Conservation (phyloP, 2,888 invertebrate genomes). For the Hemistola chrysoprasaria region DNA sequence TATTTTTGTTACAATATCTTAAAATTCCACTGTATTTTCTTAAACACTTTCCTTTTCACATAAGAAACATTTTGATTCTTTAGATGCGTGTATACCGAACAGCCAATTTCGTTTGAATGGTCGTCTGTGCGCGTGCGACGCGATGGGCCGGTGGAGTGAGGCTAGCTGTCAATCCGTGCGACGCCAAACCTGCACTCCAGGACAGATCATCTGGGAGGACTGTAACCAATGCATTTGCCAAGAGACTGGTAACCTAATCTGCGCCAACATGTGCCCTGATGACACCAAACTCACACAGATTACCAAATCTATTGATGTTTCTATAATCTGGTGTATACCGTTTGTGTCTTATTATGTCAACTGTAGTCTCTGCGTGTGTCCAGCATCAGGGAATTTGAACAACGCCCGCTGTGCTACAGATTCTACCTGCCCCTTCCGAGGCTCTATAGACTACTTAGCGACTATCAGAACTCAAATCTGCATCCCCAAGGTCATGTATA, state of each 20-base stretch:
- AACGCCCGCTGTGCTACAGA: constrained; percentile 64
- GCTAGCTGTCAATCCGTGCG: constrained; percentile 47
- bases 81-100: constrained; percentile 64
- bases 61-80: constrained; percentile 11
- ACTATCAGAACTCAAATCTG: constrained; percentile 47
- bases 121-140: constrained; percentile 56
- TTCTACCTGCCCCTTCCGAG: constrained; percentile 48
- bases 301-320: constrained; percentile 12
- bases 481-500: constrained; percentile 66
- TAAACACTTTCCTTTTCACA: no score
- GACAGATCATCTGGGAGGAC: constrained; percentile 58
- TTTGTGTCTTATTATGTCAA: constrained; percentile 62
- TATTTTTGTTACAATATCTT: neutral
- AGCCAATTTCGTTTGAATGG: constrained; percentile 56
- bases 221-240: constrained; percentile 67
- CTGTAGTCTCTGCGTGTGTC: constrained; percentile 66
- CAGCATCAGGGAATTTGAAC: constrained; percentile 54
- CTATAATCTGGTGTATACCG: constrained; percentile 50
- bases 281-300: constrained; percentile 18
- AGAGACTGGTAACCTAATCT: constrained; percentile 52
- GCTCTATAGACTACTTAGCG: constrained; percentile 26
- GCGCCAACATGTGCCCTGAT: constrained; percentile 50
- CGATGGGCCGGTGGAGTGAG: constrained; percentile 53
- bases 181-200: constrained; percentile 51
- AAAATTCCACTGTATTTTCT: no score